Evolutionary conservation across 1,140 invertebrate species (phyloP), one percentile per base, ranked within the genome.

Genomic region (Ridgeia piscesae): DNA sequence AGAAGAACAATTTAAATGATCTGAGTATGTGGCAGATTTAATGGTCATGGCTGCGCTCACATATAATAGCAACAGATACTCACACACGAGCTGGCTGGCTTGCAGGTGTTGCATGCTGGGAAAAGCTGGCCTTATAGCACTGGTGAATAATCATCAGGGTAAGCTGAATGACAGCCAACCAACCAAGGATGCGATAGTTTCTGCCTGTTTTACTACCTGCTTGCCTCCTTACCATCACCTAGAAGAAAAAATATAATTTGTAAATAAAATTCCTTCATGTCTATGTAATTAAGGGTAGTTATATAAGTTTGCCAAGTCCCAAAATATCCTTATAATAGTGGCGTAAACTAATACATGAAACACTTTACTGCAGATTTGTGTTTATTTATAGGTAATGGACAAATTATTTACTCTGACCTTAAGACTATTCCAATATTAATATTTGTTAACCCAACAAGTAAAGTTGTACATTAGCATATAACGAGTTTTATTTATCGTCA

Each of bases 121-220:
- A 91, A 34, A 35, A 33, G 42, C 91, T 50, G 34, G 58, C 34
- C 58, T 91, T 91, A 34, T 35, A 91, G 91, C 42, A 35, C 91
- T 58, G 42, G 35, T 91, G 91, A 91, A 35, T 21, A 14, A 58
- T 50, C 33, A 58, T 34, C 33, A 91, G n/a, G 14, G 42, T 91
- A 58, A 91, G 91, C 91, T 91, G 91, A 91, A 91, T 33, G 33
- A 91, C 42, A 42, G 58, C 58, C 91, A 91, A 21, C n/a, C 42
- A 58, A 34, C 91, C 91, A 42, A 91, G 33, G 91, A 91, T 34
- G 34, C 58, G 91, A 35, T 91, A 91, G 17, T 58, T 91, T 35
- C 58, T 91, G 31, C 42, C n/a, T 58, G 58, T 35, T 35, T 35
- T 34, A 91, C 91, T 91, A 6, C 91, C 91, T 91, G n/a, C 35